These are phyloP conservation scores for Laspeyria flexula DNA, from an alignment of 2,888 invertebrate genomes.

Conservation along the genomic window DNA sequence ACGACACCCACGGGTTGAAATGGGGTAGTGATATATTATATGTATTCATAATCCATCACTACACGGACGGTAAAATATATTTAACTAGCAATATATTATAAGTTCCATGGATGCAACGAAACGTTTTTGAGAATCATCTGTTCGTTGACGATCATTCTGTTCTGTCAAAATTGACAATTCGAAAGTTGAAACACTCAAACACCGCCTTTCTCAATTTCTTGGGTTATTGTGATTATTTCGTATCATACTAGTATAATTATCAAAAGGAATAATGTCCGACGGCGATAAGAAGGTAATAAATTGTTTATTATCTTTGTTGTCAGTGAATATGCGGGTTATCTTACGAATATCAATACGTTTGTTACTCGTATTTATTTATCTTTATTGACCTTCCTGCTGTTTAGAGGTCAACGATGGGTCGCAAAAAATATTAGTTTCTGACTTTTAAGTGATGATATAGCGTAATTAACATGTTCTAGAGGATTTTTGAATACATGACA, in stretches of 20 bases:
- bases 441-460: too few relatives aligned
- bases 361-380: constrained; percentile 59
- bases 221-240: constrained; percentile 36
- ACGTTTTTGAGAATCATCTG: constrained; percentile 54
- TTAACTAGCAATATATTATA: neutral
- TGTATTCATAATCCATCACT: too few relatives aligned
- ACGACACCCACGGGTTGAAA: too few relatives aligned
- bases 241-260: constrained; percentile 44
- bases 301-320: constrained; percentile 53
- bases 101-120: constrained; percentile 36
- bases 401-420: constrained; percentile 66
- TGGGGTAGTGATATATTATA: too few relatives aligned
- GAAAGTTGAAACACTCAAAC: constrained; percentile 16
- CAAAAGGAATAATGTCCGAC: constrained; percentile 66
- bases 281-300: constrained; percentile 76
- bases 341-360: constrained; percentile 39
- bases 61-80: neutral
- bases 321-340: constrained; percentile 47
- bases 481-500: neutral
- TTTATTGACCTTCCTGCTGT: constrained; percentile 63
- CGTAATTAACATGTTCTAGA: neutral
- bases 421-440: constrained; percentile 21
- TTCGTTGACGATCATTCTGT: constrained; percentile 31
- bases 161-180: constrained; percentile 32
- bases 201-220: constrained; percentile 26